Evolutionary conservation across 2,113 vertebrate species (phyloP), one percentile per base, ranked within the genome.

Genomic region (Calypte anna): DNA sequence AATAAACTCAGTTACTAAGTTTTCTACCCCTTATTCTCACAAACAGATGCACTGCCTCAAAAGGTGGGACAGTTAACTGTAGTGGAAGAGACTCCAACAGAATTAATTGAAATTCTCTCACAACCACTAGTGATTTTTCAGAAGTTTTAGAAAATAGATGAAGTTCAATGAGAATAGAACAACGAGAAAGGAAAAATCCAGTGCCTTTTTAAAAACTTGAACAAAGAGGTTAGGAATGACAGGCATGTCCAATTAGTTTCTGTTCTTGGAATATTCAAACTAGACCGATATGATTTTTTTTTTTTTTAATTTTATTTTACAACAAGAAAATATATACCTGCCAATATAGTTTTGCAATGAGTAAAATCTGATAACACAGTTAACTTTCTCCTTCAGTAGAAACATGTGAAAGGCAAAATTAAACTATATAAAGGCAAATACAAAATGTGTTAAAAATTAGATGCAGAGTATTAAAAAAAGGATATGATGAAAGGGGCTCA

Each of bases 291-390:
- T 27, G 13, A 44, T 22, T 19, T 46, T 82, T 16, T 19, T 46
- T 82, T 16, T 36, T 51, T 72, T 23, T 12, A 40, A 40, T 33
- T 5, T 50, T 62, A 59, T 69, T 82, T 78, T 84, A 59, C 9
- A 82, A 46, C 14, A 94, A 55, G 64, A 73, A 96, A 91, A 79
- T 31, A 93, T 73, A 93, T 58, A 76, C 40, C 40, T 91, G 79
- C 14, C 78, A 82, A 76, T 73, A 79, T 8, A 80, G 14, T 36
- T 93, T 75, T 82, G 44, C 76, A n/a, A 61, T 46, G 16, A 82
- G 24, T 27, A 82, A 90, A 90, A 96, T 44, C 59, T 77, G 44
- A 19, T 50, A 80, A 86, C 54, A 19, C 67, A 76, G 90, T 93
- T 93, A 54, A 66, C 79, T 80, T 80, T 69, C 54, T 80, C 23